These are phyloP conservation scores for Python bivittatus DNA, from an alignment of 2,113 vertebrate species.

Conservation along the genomic window DNA sequence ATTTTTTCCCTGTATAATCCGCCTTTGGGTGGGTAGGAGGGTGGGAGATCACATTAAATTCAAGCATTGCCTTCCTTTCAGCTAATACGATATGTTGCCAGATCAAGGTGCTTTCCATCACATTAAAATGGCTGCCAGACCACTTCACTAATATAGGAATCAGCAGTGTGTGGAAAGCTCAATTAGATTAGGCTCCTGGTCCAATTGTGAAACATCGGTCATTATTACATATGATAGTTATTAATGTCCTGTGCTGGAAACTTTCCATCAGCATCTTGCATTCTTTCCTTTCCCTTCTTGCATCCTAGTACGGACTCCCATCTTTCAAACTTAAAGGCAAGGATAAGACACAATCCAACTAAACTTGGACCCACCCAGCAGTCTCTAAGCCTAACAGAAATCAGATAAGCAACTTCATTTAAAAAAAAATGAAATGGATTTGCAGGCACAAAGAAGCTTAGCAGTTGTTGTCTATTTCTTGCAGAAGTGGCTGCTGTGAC, in stretches of 20 bases:
- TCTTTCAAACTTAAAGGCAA: neutral
- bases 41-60: neutral
- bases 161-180: neutral
- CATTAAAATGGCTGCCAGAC: neutral
- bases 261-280: too few species aligned
- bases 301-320: neutral
- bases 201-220: neutral
- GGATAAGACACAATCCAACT: neutral
- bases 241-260: neutral
- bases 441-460: neutral
- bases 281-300: neutral
- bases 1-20: neutral
- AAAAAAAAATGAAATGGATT: neutral
- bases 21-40: neutral
- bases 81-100: neutral
- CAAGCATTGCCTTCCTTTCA: neutral
- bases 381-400: neutral
- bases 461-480: neutral
- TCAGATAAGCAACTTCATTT: neutral
- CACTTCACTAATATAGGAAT: neutral
- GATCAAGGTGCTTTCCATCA: neutral
- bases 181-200: neutral
- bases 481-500: neutral
- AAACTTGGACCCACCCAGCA: neutral
- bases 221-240: neutral